Conservation (phyloP, 1,140 invertebrate species). For the Anthonomus grandis region DNA sequence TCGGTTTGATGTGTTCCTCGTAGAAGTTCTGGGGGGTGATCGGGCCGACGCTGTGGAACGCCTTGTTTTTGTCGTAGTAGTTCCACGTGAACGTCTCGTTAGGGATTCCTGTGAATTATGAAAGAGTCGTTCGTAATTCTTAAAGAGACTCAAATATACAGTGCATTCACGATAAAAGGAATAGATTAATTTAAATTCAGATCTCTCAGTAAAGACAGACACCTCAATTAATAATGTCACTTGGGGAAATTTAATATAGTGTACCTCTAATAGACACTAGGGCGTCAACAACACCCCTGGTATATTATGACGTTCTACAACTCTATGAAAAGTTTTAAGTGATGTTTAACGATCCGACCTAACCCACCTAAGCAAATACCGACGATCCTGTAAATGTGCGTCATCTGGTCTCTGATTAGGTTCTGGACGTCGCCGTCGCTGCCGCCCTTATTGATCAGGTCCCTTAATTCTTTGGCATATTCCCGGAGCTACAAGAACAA, state of each 20-base stretch:
- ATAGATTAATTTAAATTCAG: no score
- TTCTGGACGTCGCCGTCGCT: conserved; percentile 57
- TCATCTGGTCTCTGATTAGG: conserved; percentile 66
- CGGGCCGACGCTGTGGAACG: conserved; percentile 70
- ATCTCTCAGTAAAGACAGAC: no score
- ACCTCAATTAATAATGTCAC: no score
- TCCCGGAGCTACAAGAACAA: conserved; percentile 64
- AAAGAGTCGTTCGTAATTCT: neutral
- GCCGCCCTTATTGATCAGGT: conserved; percentile 56
- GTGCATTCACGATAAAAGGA: no score
- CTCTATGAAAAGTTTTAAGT: no score
- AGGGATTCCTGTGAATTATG: conserved; percentile 61
- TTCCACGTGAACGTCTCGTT: conserved; percentile 80
- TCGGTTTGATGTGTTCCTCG: conserved; percentile 70
- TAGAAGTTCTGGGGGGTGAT: conserved; percentile 81
- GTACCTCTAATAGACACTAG: no score
- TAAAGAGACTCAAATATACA: no score
- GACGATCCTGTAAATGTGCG: conserved; percentile 76
- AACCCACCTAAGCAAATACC: conserved; percentile 69
- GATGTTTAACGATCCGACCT: no score
- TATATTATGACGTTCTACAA: no score
- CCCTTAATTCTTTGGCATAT: conserved; percentile 68
- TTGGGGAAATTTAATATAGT: no score
- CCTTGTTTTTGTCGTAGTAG: conserved; percentile 84
- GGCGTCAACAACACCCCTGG: no score